These are phyloP conservation scores for Vicugna pacos DNA, from an alignment of 2,113 vertebrate genomes.

Conservation along the genomic window DNA sequence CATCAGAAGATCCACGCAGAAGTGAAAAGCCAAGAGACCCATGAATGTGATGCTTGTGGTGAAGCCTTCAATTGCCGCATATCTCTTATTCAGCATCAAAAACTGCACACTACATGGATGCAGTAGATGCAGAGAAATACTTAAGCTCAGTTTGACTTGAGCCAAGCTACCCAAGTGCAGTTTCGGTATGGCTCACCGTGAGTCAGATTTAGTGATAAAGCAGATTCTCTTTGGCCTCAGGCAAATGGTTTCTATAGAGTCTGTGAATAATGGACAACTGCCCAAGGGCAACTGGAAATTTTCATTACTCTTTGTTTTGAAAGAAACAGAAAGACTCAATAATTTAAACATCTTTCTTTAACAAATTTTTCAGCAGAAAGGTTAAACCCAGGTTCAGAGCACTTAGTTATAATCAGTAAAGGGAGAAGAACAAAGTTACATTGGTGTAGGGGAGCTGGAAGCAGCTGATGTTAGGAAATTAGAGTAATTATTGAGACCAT, in stretches of 20 bases:
- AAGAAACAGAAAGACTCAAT: slow-evolving; percentile 16
- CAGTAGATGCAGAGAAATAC: slow-evolving; percentile 51
- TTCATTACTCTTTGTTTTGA: slow-evolving; percentile 46
- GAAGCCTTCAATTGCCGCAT: slow-evolving; percentile 78
- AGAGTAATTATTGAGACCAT: background rate
- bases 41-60: slow-evolving; percentile 82
- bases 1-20: slow-evolving; percentile 84
- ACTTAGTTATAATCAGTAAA: background rate
- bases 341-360: slow-evolving; percentile 57
- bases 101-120: slow-evolving; percentile 79
- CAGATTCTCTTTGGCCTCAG: slow-evolving; percentile 46
- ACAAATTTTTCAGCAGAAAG: slow-evolving; percentile 51
- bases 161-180: slow-evolving; percentile 64
- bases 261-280: background rate
- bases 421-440: slow-evolving; percentile 14
- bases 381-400: slow-evolving; percentile 27
- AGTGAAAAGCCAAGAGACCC: slow-evolving; percentile 68
- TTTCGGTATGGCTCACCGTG: slow-evolving; percentile 53
- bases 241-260: slow-evolving; percentile 51
- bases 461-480: slow-evolving; percentile 45
- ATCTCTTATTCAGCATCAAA: slow-evolving; percentile 81
- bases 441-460: slow-evolving; percentile 3
- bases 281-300: slow-evolving; percentile 17
- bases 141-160: slow-evolving; percentile 54
- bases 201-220: slow-evolving; percentile 54